Evolutionary conservation across 2,113 vertebrate genomes (phyloP), one percentile per base, ranked within the genome.

Genomic region (Parus major): DNA sequence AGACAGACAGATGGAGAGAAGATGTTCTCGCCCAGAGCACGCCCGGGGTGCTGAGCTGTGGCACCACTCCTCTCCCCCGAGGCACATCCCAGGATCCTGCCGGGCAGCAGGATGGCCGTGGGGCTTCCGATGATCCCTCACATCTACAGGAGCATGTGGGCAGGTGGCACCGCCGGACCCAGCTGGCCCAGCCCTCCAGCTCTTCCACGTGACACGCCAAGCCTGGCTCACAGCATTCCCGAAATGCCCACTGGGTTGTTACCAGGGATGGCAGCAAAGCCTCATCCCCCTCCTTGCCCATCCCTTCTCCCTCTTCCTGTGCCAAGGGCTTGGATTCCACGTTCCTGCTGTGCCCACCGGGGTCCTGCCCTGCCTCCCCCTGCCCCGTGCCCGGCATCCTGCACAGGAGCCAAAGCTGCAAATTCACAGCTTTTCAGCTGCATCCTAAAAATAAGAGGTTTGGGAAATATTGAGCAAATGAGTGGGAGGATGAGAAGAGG

Each of bases 391-490:
- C 76, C 11, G 11, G 59, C 31, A 85, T 76, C 82, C 83, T 68
- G 93, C 93, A 61, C 92, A 68, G 89, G 92, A 96, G 78, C 2
- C 2, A 96, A 81, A 94, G 92, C 92, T 82, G 72, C 88, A 90
- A 81, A 57, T 92, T 92, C 94, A 24, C 76, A 89, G 91, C 82
- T 96, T 95, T 75, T 91, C 95, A 94, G 95, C 95, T 92, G 91
- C 94, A 85, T 50, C 93, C 95, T 96, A 96, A 97, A 96, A 96
- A 96, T 97, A 96, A 93, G 82, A 93, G 92, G 66, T 95, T 95
- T 93, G 95, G 95, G 95, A 96, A 94, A 97, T 92, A 93, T 92
- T 92, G 64, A 95, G 92, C 94, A 94, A 95, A 97, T 87, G 90
- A 95, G 95, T 95, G 86, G 96, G 94, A 95, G 93, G 94, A 75